Base-by-base conservation (phyloP, 2,113 vertebrate species). In the Campylomormyrus numenius region DNA sequence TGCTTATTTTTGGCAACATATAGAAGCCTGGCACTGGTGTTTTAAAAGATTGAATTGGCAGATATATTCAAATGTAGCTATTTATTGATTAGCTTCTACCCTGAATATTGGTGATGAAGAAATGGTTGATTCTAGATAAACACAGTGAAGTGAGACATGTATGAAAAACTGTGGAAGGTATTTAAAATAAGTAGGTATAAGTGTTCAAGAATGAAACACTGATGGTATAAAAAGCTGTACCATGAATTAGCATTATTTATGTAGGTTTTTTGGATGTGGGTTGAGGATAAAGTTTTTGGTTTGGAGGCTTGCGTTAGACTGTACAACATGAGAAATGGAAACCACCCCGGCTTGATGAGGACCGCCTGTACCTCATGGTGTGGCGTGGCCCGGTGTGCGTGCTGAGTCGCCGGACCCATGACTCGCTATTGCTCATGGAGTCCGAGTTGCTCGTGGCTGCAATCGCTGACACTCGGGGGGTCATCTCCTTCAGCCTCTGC, bases 361-460 rank as follows among this genome's bases (percentile, higher is more conserved):
- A 88, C 56, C 1, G 27, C n/a, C 83, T 85, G 8, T 85, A 46
- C 42, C 83, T 48, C 45, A 2, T 3, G 21, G 42, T 85, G 39
- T 1, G 45, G 39, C 11, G 9, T 27, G 62, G 10, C 62, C 10
- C n/a, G 62, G n/a, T 11, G 21, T 5, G 70, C 5, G 5, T 0
- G 5, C 53, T 56, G 53, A 56, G 5, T 56, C 53, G 53, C 53
- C 53, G 53, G 19, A 56, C 53, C 53, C 53, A 91, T 96, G 95
- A 96, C 95, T 96, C 96, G 96, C 92, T 93, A 39, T 95, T 95
- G 94, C 95, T 96, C 96, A 96, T 94, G 93, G n/a, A 66, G n/a
- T 27, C 8, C n/a, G 9, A 66, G 8, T 66, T 66, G 62, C 62
- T n/a, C 0, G 62, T 17, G n/a, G 9, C 93, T 93, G 93, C 94